phyloP scores from a whole-genome alignment of 2,113 vertebrate genomes.

The Antechinus flavipes region DNA sequence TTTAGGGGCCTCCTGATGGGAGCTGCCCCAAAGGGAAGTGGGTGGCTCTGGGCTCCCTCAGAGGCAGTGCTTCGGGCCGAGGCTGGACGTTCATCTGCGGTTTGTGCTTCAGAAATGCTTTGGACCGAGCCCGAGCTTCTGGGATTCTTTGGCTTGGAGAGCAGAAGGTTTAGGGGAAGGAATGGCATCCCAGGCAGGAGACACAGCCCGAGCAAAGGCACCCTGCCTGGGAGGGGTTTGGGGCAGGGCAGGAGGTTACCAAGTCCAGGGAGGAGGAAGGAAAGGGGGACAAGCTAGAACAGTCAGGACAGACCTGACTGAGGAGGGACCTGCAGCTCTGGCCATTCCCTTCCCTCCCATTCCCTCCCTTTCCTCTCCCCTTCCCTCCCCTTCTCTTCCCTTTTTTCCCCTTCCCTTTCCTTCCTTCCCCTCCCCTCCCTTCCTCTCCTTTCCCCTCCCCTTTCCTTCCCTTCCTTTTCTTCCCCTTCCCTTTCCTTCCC shows the following conservation, averaged over 20 bases:
- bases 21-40: background rate
- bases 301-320: background rate
- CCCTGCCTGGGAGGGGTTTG: background rate
- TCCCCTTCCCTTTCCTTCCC: background rate
- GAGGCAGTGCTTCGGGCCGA: background rate
- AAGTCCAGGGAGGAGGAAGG: background rate
- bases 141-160: background rate
- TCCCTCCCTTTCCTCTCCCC: too few species aligned
- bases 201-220: background rate
- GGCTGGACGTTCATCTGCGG: background rate
- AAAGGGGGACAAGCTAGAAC: background rate
- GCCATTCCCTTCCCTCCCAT: background rate
- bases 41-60: background rate
- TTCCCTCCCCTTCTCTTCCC: too few species aligned
- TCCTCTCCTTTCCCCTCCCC: too few species aligned
- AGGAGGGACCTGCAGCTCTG: background rate
- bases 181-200: background rate
- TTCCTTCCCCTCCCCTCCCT: too few species aligned
- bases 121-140: background rate
- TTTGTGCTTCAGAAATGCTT: background rate
- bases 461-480: too few species aligned
- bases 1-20: background rate
- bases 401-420: background rate
- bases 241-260: background rate
- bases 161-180: background rate